These are phyloP conservation scores for Calonectris borealis DNA, from an alignment of 2,113 vertebrate genomes.

Conservation along the genomic window DNA sequence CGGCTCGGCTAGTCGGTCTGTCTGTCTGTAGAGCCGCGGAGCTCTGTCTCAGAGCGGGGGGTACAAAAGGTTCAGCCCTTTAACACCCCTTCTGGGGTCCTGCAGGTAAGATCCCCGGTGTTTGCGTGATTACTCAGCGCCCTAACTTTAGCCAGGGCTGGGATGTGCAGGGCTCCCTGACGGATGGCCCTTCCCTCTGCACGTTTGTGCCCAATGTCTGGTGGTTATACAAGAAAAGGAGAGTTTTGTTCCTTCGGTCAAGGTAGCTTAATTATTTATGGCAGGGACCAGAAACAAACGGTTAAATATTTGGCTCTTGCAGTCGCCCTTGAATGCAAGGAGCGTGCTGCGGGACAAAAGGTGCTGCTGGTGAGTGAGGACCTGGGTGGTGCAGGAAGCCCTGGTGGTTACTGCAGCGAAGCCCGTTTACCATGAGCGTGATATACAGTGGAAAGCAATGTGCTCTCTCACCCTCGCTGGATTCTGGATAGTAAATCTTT, in stretches of 20 bases:
- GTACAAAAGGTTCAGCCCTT: background rate
- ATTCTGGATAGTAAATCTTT: background rate
- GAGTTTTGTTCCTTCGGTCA: background rate
- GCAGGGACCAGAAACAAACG: background rate
- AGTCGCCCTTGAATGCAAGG: background rate
- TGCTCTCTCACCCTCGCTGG: background rate
- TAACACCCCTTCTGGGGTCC: background rate
- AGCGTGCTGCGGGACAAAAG: background rate
- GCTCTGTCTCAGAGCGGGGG: background rate
- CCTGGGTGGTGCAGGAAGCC: background rate
- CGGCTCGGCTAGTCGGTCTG: background rate
- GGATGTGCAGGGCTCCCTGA: background rate
- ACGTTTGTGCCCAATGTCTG: fast-evolving
- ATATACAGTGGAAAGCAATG: background rate
- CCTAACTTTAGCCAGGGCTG: background rate
- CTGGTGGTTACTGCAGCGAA: background rate
- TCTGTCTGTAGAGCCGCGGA: background rate
- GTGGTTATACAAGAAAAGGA: background rate
- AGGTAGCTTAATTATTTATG: background rate
- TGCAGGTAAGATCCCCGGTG: background rate
- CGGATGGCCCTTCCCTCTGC: background rate
- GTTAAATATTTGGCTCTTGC: background rate
- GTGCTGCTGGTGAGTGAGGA: background rate
- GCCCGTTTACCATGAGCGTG: background rate
- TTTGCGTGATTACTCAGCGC: fast-evolving